Base-by-base conservation (phyloP, 2,113 vertebrate species). In the Cacatua alba region DNA sequence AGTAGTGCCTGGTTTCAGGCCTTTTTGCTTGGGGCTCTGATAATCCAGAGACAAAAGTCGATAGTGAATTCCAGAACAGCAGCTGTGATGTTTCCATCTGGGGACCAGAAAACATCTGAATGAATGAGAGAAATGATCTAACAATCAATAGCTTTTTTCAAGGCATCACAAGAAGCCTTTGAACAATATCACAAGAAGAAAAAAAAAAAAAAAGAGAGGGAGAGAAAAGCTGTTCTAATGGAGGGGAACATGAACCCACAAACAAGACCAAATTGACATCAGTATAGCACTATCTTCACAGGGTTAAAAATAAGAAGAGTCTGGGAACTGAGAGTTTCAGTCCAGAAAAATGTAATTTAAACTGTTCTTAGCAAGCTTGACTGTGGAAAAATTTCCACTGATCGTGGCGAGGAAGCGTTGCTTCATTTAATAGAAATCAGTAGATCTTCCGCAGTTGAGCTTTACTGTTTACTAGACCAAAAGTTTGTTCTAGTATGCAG, bases 101-200 rank as follows among this genome's bases (percentile, higher is more conserved):
- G 96, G 95, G 95, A 96, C 96, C 96, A 97, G 96, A 97, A 96
- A 94, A 97, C 96, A 96, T 96, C 94, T 97, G 96, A 97, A 97
- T 85, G 96, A 96, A 96, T 94, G 94, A 97, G 96, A 96, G 96
- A 96, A 97, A 96, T 97, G 95, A 96, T 94, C 96, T 96, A 97
- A 94, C 96, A 96, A 97, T 97, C 96, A 97, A 97, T 96, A 97
- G 94, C 91, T 96, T 97, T 96, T 96, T 96, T 96, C 92, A 97
- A 97, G 96, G 86, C 96, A 95, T 96, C 96, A 92, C 92, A 96
- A 97, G 95, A 97, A 97, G 95, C 94, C 96, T 97, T 97, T 97
- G 96, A 97, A 97, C 96, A 96, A 91, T 97, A 96, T 96, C 96
- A 97, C 69, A 97, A 96, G 96, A 86, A 88, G 46, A 11, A 6